Evolutionary conservation across 1,140 invertebrate species (phyloP), one percentile per base, ranked within the genome.

Genomic region (Thalassaphorura encarpata): DNA sequence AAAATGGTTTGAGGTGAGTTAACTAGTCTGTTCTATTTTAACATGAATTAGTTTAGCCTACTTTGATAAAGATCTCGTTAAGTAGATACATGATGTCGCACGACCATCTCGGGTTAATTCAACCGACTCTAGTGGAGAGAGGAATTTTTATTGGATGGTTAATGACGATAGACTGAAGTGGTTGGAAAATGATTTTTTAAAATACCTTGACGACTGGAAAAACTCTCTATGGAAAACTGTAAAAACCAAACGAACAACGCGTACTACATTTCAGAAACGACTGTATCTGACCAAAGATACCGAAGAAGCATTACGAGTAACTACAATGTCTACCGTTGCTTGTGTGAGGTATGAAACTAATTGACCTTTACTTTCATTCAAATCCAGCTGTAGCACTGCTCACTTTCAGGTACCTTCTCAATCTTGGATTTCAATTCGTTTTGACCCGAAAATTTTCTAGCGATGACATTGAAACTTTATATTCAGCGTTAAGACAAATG

Each of bases 1-100:
- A 21, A 50, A 50, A 50, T 50, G 48, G 48, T 50, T 50, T 50
- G 48, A 50, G 19, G 45, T 47, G 18, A 47, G 27, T 26, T 8
- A n/a, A n/a, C n/a, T n/a, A n/a, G n/a, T n/a, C n/a, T n/a, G n/a
- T n/a, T n/a, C n/a, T n/a, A n/a, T n/a, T n/a, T n/a, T n/a, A n/a
- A n/a, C n/a, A n/a, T n/a, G n/a, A n/a, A n/a, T n/a, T n/a, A n/a
- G n/a, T n/a, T n/a, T n/a, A n/a, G n/a, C n/a, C n/a, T n/a, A n/a
- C n/a, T n/a, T n/a, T n/a, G n/a, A n/a, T n/a, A n/a, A n/a, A n/a
- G n/a, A n/a, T n/a, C n/a, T n/a, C n/a, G n/a, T n/a, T n/a, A n/a
- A n/a, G n/a, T n/a, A n/a, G n/a, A n/a, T n/a, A n/a, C n/a, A n/a
- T n/a, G n/a, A n/a, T n/a, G n/a, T n/a, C n/a, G n/a, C n/a, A n/a